Conservation (phyloP, 1,140 invertebrate species). For the Drosophila nikananu region DNA sequence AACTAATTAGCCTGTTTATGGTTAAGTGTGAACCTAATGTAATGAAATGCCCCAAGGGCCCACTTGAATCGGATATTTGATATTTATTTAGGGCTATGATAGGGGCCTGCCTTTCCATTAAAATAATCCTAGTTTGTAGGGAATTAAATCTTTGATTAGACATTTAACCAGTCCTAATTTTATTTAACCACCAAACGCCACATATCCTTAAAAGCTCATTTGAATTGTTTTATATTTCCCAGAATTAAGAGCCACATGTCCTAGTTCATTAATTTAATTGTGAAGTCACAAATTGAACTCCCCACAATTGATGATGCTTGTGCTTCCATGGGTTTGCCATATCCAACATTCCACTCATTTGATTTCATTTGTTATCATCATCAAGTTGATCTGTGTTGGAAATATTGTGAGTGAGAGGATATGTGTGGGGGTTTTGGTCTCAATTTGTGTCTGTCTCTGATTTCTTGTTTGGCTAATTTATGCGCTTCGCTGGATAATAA, state of each 20-base stretch:
- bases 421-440: constrained; percentile 24
- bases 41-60: constrained; percentile 9
- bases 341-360: constrained; percentile 59
- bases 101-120: background rate
- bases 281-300: constrained; percentile 38
- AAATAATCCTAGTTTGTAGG: background rate
- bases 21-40: constrained; percentile 33
- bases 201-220: no score
- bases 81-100: background rate
- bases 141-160: background rate
- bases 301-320: constrained; percentile 41
- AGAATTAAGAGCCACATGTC: constrained; percentile 13
- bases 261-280: constrained; percentile 35
- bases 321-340: constrained; percentile 7
- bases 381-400: constrained; percentile 29
- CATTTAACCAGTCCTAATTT: background rate
- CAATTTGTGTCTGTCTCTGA: constrained; percentile 63
- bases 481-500: constrained; percentile 75
- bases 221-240: constrained; percentile 2
- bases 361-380: constrained; percentile 79
- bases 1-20: constrained; percentile 38
- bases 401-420: background rate
- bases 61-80: constrained; percentile 8
- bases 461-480: constrained; percentile 73
- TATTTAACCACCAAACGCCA: background rate